Evolutionary conservation across 1,140 invertebrate genomes (phyloP), one percentile per base, ranked within the genome.

Genomic region (Temnothorax curvispinosus): DNA sequence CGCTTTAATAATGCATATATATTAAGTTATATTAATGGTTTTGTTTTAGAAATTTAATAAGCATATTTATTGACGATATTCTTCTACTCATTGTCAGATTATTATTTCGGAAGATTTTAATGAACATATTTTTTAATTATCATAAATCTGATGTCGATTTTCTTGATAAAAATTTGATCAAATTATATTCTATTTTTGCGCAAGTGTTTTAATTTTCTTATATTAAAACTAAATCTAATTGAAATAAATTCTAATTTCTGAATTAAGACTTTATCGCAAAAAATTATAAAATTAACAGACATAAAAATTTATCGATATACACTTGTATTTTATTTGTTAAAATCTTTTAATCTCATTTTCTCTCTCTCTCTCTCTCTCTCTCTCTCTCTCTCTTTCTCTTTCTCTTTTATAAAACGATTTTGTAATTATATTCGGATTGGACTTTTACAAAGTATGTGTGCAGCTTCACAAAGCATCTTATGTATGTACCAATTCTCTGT

Each of bases 11-110:
- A 82, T 21, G 35, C 5, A 44, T 15, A 35, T 2, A 15, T 58
- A 72, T 56, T 74, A 82, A 81, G 44, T 81, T 32, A 54, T 27
- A 41, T 65, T n/a, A 35, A 21, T 15, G n/a, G 3, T 35, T 80
- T 47, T 41, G 13, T 35, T 74, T 72, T 21, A 71, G 18, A 44
- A 47, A 15, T 60, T 74, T 75, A 38, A 84, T 38, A 41, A 21
- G 4, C 11, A 18, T 18, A 35, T 72, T 71, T 21, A 58, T 56
- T 58, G 4, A 56, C 15, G 8, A 15, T 58, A 6, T 32, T 11
- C 2, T 52, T 9, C n/a, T 52, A 27, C n/a, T n/a, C 18, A 64
- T 27, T 27, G 27, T 27, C 27, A 27, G 27, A 27, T 27, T 0
- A 41, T 4, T 64, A 38, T 32, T 38, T 32, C 7, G 11, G 47